A percentile compares a stretch with the other conserved stretches of the same genome.
phyloP scores from a whole-genome alignment of 2,888 invertebrate species.

The Cheilosia pagana region DNA sequence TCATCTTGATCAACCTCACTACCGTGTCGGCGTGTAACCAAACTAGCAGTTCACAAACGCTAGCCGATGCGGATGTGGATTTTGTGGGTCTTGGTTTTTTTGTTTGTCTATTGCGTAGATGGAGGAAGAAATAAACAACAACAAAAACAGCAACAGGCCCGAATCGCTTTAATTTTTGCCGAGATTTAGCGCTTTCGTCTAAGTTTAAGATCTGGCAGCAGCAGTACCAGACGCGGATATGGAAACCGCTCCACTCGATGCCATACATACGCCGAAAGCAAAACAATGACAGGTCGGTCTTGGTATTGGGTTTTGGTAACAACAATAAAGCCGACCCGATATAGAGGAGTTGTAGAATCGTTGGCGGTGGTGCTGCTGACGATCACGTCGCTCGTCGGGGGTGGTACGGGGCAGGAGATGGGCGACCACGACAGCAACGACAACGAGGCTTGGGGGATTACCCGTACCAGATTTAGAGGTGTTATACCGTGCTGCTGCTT shows the following conservation, averaged over 20 bases:
- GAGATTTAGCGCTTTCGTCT: slow-evolving; percentile 49
- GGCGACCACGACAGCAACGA: slow-evolving; percentile 39
- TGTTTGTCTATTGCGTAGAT: slow-evolving; percentile 53
- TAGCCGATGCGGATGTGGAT: slow-evolving; percentile 66
- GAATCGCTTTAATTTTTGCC: slow-evolving; percentile 33
- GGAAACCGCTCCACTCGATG: slow-evolving; percentile 26
- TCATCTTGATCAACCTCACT: slow-evolving; percentile 51
- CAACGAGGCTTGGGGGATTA: slow-evolving; percentile 56
- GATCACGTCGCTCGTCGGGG: slow-evolving; percentile 30
- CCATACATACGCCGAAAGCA: slow-evolving; percentile 30
- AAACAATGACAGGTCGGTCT: slow-evolving; percentile 43
- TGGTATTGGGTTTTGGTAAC: slow-evolving; percentile 28
- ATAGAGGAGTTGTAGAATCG: slow-evolving; percentile 22
- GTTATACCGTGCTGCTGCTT: slow-evolving; percentile 47
- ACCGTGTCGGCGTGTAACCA: slow-evolving; percentile 52
- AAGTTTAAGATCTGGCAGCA: slow-evolving; percentile 41
- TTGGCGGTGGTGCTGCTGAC: slow-evolving; percentile 10
- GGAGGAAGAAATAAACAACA: slow-evolving; percentile 20
- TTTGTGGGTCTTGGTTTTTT: slow-evolving; percentile 20
- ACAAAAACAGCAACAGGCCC: slow-evolving; percentile 28
- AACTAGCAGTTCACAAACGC: slow-evolving; percentile 27
- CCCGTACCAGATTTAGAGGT: slow-evolving; percentile 50
- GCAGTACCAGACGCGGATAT: slow-evolving; percentile 49
- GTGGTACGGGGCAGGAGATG: slow-evolving; percentile 30
- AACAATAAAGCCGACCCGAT: slow-evolving; percentile 23